These are phyloP conservation scores for Phenganax stokvisi DNA, from an alignment of 92 coral and sea anemone species.

Conservation along the genomic window DNA sequence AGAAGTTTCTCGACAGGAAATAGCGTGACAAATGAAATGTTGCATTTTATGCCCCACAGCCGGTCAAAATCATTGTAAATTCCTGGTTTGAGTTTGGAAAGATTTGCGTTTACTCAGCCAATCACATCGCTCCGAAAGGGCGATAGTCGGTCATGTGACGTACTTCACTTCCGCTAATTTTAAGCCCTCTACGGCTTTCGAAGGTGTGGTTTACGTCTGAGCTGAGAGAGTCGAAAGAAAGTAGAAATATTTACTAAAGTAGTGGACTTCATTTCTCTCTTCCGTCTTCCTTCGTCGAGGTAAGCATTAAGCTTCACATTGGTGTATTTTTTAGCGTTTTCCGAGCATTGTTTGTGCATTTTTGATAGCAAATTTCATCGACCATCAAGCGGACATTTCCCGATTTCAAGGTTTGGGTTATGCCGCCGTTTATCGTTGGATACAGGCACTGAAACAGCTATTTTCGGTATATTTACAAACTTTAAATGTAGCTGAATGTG, in stretches of 20 bases:
- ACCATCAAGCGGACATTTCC: background rate
- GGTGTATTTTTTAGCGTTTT: background rate
- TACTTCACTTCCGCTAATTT: conserved; percentile 31
- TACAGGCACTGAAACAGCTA: background rate
- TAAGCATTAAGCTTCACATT: conserved; percentile 9
- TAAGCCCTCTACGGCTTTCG: conserved; percentile 36
- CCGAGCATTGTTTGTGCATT: background rate
- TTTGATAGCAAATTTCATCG: background rate
- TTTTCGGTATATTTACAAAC: background rate
- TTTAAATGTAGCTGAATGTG: background rate
- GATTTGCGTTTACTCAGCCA: conserved; percentile 23
- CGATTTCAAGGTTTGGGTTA: conserved; percentile 1
- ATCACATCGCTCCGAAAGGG: conserved; percentile 13
- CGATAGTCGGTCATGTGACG: conserved; percentile 24
- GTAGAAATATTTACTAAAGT: background rate
- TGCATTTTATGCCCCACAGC: background rate
- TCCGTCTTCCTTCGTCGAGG: conserved; percentile 20
- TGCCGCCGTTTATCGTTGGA: conserved; percentile 10
- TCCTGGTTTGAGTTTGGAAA: conserved; percentile 17
- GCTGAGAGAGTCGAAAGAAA: conserved; percentile 13
- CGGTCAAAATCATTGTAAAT: conserved; percentile 1
- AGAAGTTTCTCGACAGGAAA: conserved; percentile 1
- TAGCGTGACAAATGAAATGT: background rate
- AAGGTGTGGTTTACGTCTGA: conserved; percentile 43
- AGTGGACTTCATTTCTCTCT: background rate